Evolutionary conservation across 2,797 vertebrate genomes (phyloP), one percentile per base, ranked within the genome.

Genomic region (Gymnodraco acuticeps): DNA sequence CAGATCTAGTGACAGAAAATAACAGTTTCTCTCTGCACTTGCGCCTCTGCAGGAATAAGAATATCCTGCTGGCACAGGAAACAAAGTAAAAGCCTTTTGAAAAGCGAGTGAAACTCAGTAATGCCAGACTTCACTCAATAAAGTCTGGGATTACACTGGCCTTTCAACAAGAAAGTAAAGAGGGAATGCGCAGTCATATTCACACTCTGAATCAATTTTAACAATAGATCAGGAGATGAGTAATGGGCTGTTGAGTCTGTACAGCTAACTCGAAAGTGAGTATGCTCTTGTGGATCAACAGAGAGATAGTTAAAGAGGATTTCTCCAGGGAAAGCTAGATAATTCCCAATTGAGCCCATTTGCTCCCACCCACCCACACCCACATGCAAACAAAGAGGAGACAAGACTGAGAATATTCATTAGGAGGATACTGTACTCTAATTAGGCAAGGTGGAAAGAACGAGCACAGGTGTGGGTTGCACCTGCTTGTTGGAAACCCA

Each of bases 321-420:
- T 88, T 95, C 95, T 94, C 95, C 86, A 87, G 93, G 91, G 90
- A 95, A 92, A 27, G 62, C 20, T 68, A 58, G 74, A 91, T 93
- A 96, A 96, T 96, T 96, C 92, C 94, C 90, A 80, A 81, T 80
- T 88, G 92, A 93, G 91, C 82, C 72, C 75, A 81, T 78, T 73
- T 58, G 64, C 86, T 87, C 81, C 90, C 87, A 80, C 89, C 83
- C 93, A 94, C 89, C 14, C 17, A 80, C 46, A 16, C 46, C 77
- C 62, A 70, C 6, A 60, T 33, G 53, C 81, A 86, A 60, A 68
- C 72, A 67, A 31, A 84, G 55, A 74, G 41, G 77, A 91, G 86
- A 94, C 80, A 80, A 90, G 89, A 94, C 77, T 84, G 65, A 87
- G 84, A 89, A 94, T 94, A 94, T 95, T 94, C 91, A 95, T 94